phyloP scores from a whole-genome alignment of 2,113 vertebrate species.

The Mobula hypostoma region DNA sequence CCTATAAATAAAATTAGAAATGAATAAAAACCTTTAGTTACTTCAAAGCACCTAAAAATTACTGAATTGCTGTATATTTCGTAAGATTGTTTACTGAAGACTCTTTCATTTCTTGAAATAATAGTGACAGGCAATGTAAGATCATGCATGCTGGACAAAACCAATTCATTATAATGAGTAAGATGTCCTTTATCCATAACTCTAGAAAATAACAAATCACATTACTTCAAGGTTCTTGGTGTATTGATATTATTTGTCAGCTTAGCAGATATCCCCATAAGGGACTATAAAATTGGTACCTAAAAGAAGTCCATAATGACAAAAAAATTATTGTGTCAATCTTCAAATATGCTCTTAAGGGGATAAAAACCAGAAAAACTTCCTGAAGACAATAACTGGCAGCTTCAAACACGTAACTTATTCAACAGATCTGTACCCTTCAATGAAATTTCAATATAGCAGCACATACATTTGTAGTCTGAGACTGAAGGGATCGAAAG shows the following conservation, averaged over 20 bases:
- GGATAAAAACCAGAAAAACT: background rate
- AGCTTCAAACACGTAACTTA: background rate
- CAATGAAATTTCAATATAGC: background rate
- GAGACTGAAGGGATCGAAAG: background rate
- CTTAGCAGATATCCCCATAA: background rate
- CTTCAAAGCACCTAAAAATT: background rate
- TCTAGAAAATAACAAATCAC: background rate
- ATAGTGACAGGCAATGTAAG: background rate
- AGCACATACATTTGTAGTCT: background rate
- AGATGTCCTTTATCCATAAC: background rate
- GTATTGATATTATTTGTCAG: background rate
- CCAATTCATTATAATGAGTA: background rate
- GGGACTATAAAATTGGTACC: background rate
- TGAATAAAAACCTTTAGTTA: background rate
- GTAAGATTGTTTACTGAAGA: background rate
- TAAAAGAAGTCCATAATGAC: background rate
- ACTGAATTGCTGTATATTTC: background rate
- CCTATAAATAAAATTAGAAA: slow-evolving; percentile 12
- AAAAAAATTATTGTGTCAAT: slow-evolving; percentile 9
- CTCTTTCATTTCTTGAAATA: background rate
- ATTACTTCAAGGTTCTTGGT: background rate
- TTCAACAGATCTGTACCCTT: background rate
- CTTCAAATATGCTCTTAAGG: background rate
- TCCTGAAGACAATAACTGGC: background rate
- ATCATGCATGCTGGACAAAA: background rate